Conservation (phyloP, 1,140 invertebrate species). For the Drosophila obscura region DNA sequence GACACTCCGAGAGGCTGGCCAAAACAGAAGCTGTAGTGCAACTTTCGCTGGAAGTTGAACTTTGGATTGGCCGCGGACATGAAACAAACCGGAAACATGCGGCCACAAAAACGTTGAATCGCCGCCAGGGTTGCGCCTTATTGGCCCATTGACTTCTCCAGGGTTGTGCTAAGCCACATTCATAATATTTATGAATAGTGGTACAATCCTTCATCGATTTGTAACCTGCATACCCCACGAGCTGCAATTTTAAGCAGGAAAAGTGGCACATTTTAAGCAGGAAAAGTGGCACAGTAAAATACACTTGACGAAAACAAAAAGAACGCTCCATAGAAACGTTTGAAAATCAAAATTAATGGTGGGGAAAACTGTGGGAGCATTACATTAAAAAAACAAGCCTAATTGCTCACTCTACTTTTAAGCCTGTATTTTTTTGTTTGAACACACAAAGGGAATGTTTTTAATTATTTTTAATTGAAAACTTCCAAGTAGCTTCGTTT, state of each 20-base stretch:
- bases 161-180: background rate
- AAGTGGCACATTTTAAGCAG: no score
- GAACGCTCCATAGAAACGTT: no score
- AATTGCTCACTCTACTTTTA: background rate
- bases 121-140: no score
- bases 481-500: slow-evolving; percentile 40
- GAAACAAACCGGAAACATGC: slow-evolving; percentile 68
- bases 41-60: slow-evolving; percentile 56
- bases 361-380: no score
- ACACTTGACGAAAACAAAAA: no score
- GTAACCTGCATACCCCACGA: background rate
- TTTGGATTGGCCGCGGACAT: slow-evolving; percentile 31
- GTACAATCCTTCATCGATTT: no score
- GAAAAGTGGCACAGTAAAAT: no score
- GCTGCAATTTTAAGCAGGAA: no score
- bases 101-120: slow-evolving; percentile 22
- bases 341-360: no score
- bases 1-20: slow-evolving; percentile 34
- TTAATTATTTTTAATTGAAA: slow-evolving; percentile 56
- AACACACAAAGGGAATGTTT: slow-evolving; percentile 36
- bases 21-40: slow-evolving; percentile 42
- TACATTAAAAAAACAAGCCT: background rate
- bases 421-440: background rate
- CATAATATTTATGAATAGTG: no score
- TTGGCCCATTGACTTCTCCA: slow-evolving; percentile 4